These are phyloP conservation scores for Erpobdella octoculata DNA, from an alignment of 2,888 invertebrate genomes.

Conservation along the genomic window DNA sequence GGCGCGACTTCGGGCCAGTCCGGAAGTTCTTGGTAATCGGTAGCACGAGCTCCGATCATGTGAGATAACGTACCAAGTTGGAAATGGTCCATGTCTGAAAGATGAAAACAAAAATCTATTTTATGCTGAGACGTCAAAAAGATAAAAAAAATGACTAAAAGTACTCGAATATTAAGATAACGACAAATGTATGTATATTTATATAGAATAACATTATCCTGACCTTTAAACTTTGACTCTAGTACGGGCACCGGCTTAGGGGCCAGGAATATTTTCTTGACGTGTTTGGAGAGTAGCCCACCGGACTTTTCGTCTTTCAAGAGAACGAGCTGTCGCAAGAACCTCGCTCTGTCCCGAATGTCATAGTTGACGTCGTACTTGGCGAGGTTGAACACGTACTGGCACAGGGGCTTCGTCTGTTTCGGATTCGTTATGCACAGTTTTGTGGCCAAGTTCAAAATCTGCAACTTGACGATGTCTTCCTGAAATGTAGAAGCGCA, in stretches of 20 bases:
- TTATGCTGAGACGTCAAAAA: too few species aligned
- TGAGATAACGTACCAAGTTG: slow-evolving; percentile 91
- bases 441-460: slow-evolving; percentile 87
- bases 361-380: slow-evolving; percentile 96
- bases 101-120: too few species aligned
- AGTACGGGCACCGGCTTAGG: slow-evolving; percentile 87
- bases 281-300: slow-evolving; percentile 60
- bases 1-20: slow-evolving; percentile 69
- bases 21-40: slow-evolving; percentile 81
- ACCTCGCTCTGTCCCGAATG: slow-evolving; percentile 83
- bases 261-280: slow-evolving; percentile 76
- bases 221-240: slow-evolving; percentile 61
- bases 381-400: slow-evolving; percentile 85
- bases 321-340: slow-evolving; percentile 74
- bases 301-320: slow-evolving; percentile 54
- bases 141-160: too few species aligned
- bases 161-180: too few species aligned
- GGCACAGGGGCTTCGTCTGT: slow-evolving; percentile 76
- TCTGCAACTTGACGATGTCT: slow-evolving; percentile 88
- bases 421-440: slow-evolving; percentile 77
- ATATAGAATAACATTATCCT: too few species aligned
- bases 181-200: too few species aligned
- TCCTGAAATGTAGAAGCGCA: slow-evolving; percentile 58
- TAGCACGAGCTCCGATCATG: slow-evolving; percentile 75
- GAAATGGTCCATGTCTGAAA: slow-evolving; percentile 69